These are phyloP conservation scores for Cotesia glomerata DNA, from an alignment of 1,140 invertebrate genomes.

Conservation along the genomic window DNA sequence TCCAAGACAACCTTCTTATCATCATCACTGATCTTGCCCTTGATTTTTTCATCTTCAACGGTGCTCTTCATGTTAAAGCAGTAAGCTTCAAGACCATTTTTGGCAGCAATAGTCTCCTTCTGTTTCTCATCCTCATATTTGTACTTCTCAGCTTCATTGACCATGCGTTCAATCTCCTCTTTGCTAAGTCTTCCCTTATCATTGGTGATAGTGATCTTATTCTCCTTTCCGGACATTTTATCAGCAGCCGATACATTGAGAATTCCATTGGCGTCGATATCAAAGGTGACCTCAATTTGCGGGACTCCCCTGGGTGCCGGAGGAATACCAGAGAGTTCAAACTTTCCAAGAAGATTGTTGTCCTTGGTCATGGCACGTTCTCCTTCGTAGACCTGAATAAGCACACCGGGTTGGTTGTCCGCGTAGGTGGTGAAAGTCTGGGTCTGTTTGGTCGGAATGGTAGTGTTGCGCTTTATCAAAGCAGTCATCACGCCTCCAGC, in stretches of 20 bases:
- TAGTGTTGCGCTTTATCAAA: conserved; percentile 57
- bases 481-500: not conserved
- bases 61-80: conserved; percentile 62
- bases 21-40: conserved; percentile 41
- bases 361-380: conserved; percentile 60
- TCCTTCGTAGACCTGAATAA: conserved; percentile 63
- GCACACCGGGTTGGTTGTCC: conserved; percentile 76
- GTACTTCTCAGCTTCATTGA: conserved; percentile 77
- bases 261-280: conserved; percentile 72
- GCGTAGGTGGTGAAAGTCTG: conserved; percentile 65
- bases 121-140: conserved; percentile 72
- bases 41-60: conserved; percentile 42
- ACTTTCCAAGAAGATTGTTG: conserved; percentile 80
- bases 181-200: conserved; percentile 90
- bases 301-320: conserved; percentile 70
- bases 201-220: conserved; percentile 87
- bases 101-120: conserved; percentile 66
- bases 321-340: conserved; percentile 77
- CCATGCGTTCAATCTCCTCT: conserved; percentile 91
- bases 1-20: conserved; percentile 43
- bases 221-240: conserved; percentile 74
- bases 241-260: conserved; percentile 75
- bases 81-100: conserved; percentile 75
- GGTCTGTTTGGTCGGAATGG: conserved; percentile 64
- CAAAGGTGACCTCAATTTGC: conserved; percentile 65